Evolutionary conservation across 2,888 invertebrate genomes (phyloP).

Genomic region (Charanyca ferruginea): DNA sequence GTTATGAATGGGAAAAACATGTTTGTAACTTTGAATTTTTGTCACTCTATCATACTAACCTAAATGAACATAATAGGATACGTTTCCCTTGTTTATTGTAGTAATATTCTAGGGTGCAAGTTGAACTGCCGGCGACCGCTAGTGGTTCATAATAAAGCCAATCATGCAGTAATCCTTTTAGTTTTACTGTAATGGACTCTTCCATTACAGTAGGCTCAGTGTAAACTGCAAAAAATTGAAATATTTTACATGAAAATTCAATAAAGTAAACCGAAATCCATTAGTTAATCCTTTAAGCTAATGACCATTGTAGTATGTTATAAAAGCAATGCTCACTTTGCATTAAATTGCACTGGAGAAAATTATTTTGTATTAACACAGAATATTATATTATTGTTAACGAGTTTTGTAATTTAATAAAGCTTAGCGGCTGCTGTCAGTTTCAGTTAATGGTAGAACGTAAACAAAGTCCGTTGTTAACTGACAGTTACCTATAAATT

Average conservation of each 20-base stretch:
- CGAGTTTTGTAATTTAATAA: slow-evolving; percentile 8
- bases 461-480: slow-evolving; percentile 27
- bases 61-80: background rate
- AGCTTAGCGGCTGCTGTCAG: slow-evolving; percentile 10
- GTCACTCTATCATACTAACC: too few species aligned
- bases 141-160: background rate
- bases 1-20: too few species aligned
- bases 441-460: slow-evolving; percentile 2
- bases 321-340: background rate
- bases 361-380: background rate
- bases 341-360: background rate
- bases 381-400: background rate
- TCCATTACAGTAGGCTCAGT: too few species aligned
- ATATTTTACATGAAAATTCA: background rate
- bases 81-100: background rate
- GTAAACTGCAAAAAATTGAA: background rate
- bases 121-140: background rate
- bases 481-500: slow-evolving; percentile 28
- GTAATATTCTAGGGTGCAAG: background rate
- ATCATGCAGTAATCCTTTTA: slow-evolving; percentile 4
- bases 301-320: background rate
- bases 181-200: slow-evolving; percentile 7
- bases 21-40: too few species aligned
- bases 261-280: background rate
- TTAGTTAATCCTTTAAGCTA: background rate